Evolutionary conservation across 2,113 vertebrate genomes (phyloP), one percentile per base, ranked within the genome.

Genomic region (Solenodon paradoxus): DNA sequence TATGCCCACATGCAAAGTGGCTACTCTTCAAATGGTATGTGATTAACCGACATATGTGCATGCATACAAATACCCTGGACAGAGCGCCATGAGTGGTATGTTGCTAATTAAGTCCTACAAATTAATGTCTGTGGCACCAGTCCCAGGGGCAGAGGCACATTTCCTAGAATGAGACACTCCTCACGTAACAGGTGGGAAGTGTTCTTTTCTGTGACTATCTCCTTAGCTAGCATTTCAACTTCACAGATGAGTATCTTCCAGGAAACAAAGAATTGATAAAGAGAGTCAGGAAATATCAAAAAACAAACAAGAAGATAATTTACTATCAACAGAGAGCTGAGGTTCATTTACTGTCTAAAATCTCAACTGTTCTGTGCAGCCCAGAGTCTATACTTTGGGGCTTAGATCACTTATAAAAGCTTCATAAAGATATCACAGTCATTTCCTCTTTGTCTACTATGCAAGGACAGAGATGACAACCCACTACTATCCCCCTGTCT

Each of bases 401-500:
- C 5, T 32, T 32, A 75, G 10, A 35, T 57, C 7, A 53, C 35
- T 51, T 19, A 55, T 7, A 47, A 28, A 69, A 86, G 30, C 17
- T 66, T 84, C 64, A 13, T 35, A 35, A 0, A 59, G 63, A 95
- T 24, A 32, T 12, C 28, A 69, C 15, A 6, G 45, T 28, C 30
- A 28, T 26, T 35, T n/a, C 38, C 55, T 77, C 66, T 51, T 30
- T 64, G 66, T 71, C 80, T n/a, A 38, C 7, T 28, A 32, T 4
- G 32, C 15, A 38, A 66, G 24, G 49, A 69, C 1, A 32, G 11
- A 40, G 63, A 1, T 9, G 38, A 35, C 4, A 42, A 38, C 7
- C 26, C 16, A 9, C 19, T 0, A 1, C 57, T 38, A 20, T 20
- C 42, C 42, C 9, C 26, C 24, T 11, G 5, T 22, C 35, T 28